Evolutionary conservation across 2,797 vertebrate genomes (phyloP), one percentile per base, ranked within the genome.

Genomic region (Hephaestus fuliginosus): DNA sequence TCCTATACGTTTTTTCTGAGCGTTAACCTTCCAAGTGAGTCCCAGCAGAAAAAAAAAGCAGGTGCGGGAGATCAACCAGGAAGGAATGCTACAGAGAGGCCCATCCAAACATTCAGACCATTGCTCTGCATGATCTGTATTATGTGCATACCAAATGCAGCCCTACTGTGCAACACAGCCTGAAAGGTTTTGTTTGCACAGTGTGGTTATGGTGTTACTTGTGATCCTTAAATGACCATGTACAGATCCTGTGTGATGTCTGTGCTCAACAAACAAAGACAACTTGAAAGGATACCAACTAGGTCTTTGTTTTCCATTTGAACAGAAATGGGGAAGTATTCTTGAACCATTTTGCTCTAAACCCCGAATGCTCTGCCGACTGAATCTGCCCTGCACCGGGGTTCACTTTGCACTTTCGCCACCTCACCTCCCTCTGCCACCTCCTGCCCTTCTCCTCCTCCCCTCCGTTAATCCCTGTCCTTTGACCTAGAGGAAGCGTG

Each of bases 31-130:
- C 64, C 41, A 72, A 83, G 64, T 56, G 51, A 79, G 70, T 87
- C 85, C 72, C 63, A 58, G 83, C 67, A 72, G 80, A 75, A 49
- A 64, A 52, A 52, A 63, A 81, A 88, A 83, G 76, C 87, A 93
- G 89, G 87, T 91, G 90, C 83, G 86, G 76, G 74, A 78, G 76
- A 85, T 82, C 73, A 65, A 61, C 74, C 77, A 71, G 74, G 71
- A 77, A 90, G 87, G 90, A 93, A 91, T 93, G 88, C 82, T 83
- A 57, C 82, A 51, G 72, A 78, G 89, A 91, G 88, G 87, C 91
- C 87, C 89, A 82, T 89, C 90, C 84, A 91, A 90, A 91, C 88
- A 90, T 78, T 84, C 55, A 71, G 66, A 76, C 74, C 65, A 17
- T 66, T 25, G 72, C 85, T 79, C 83, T 80, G 82, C 83, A 12